Percentiles rank a stretch among this genome's conserved stretches.
These are phyloP conservation scores for Sebastes steindachneri DNA, from an alignment of 2,797 vertebrate species.

Conservation along the genomic window DNA sequence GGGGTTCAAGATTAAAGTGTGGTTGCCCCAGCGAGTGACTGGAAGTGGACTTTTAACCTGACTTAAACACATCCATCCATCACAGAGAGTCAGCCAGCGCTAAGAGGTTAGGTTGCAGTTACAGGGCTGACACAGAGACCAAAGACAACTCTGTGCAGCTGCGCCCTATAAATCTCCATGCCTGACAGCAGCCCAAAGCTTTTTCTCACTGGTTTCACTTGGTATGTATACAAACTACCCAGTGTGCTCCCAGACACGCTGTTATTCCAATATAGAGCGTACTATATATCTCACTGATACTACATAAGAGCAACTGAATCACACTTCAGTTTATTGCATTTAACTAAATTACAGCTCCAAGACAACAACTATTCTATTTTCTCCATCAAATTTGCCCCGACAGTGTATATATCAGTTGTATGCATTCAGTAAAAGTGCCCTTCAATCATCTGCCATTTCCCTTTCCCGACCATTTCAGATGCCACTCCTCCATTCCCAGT, in stretches of 20 bases:
- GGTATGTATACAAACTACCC: conserved; percentile 34
- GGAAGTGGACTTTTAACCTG: conserved; percentile 73
- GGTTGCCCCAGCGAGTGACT: conserved; percentile 46
- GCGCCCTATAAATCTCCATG: conserved; percentile 80
- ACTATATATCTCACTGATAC: conserved; percentile 14
- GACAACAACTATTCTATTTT: not conserved
- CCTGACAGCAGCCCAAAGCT: conserved; percentile 64
- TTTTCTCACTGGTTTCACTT: conserved; percentile 44
- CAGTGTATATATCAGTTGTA: not conserved
- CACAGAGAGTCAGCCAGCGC: conserved; percentile 44
- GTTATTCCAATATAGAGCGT: not conserved
- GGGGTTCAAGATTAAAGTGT: conserved; percentile 65
- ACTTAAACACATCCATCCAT: conserved; percentile 71
- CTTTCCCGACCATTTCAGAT: conserved; percentile 61
- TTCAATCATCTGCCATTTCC: not conserved
- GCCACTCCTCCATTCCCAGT: conserved; percentile 60
- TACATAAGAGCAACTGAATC: conserved; percentile 1
- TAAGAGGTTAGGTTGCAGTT: conserved; percentile 74
- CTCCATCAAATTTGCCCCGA: not conserved
- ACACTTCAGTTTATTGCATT: not conserved
- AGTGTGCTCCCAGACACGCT: conserved; percentile 38
- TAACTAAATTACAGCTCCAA: not conserved
- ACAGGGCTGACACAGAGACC: conserved; percentile 62
- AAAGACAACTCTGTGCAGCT: conserved; percentile 81
- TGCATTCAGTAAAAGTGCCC: not conserved